Conservation (phyloP, 2,113 vertebrate genomes). For the Nyctibius bracteatus region DNA sequence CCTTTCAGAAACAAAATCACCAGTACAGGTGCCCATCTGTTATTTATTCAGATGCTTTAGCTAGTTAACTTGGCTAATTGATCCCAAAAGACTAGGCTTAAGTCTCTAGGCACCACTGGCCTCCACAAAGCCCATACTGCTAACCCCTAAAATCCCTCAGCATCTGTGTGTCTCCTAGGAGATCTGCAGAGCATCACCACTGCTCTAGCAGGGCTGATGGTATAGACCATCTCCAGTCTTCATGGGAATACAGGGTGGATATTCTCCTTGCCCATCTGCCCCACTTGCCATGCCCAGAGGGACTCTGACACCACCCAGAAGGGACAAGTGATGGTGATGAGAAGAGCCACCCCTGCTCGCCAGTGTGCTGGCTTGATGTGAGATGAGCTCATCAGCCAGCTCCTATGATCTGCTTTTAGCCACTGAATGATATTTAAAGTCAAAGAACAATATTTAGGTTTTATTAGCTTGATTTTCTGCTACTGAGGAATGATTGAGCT, state of each 20-base stretch:
- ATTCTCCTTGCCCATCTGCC: background rate
- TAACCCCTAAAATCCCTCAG: background rate
- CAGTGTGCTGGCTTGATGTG: background rate
- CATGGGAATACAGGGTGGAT: background rate
- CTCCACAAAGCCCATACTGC: background rate
- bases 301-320: background rate
- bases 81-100: background rate
- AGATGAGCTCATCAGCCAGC: background rate
- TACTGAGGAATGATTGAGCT: background rate
- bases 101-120: background rate
- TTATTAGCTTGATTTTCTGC: background rate
- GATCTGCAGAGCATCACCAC: background rate
- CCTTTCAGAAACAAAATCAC: background rate
- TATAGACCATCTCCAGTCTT: background rate
- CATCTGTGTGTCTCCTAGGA: background rate
- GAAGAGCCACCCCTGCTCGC: background rate
- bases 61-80: background rate
- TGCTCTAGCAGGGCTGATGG: background rate
- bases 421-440: background rate
- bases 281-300: background rate
- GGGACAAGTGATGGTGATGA: background rate
- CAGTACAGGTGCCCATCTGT: background rate
- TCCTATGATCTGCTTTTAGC: background rate
- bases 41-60: background rate
- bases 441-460: background rate